Base-by-base conservation (phyloP, 2,888 invertebrate genomes). In the Ommatoiulus sabulosus region DNA sequence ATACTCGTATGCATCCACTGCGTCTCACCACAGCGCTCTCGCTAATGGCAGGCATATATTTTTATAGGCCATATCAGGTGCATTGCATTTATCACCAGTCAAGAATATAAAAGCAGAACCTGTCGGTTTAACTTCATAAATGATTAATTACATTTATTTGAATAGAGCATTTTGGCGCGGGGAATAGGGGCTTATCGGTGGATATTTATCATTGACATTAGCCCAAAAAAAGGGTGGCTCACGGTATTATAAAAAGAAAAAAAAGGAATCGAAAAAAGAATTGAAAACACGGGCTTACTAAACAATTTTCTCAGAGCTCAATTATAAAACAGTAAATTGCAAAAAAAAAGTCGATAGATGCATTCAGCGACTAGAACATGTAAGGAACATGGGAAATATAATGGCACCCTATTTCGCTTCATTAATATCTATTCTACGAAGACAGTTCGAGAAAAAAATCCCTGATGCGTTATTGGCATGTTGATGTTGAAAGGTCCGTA, bases 111-210 rank as follows among this genome's bases (percentile, higher is more conserved):
- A 46, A 85, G 85, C 4, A 85, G 20, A 85, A 85, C 46, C 44
- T 85, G 85, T 85, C 85, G 46, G 46, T 46, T 46, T 44, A 85
- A 85, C 87, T 87, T 87, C 43, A 87, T 52, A 87, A 87, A 87
- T 52, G 87, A 87, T 52, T 87, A 87, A 87, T 87, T 87, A 87
- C 87, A 52, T 87, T 87, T 87, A 87, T 52, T 87, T 87, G 46
- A 87, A 87, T 87, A 52, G 57, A 43, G 52, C 46, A 87, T 87
- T 48, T 20, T 85, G 72, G 72, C 10, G 72, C 24, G 8, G 72
- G 72, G 72, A 72, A 72, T 72, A 17, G 20, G 72, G 72, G 72
- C 72, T 72, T 72, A 72, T 72, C 72, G 72, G 72, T 24, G 72
- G 72, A 72, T 72, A 72, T 72, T 72, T 72, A 72, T 72, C 72